Evolutionary conservation across 2,888 invertebrate genomes (phyloP), one percentile per base, ranked within the genome.

Genomic region (Colletes collaris): DNA sequence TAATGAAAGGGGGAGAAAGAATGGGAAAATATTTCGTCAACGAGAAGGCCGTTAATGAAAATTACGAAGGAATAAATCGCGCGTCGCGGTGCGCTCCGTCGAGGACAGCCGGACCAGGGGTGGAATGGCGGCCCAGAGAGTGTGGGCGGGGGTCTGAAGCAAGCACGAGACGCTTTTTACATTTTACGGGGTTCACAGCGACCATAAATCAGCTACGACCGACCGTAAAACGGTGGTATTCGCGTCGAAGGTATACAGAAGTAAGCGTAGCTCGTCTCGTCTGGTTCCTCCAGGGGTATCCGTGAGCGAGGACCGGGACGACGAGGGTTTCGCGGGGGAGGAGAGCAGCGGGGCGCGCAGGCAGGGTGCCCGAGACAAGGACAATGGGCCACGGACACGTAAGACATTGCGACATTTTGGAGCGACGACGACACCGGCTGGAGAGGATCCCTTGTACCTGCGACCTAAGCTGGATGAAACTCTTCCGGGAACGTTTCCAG

Each of bases 361-460:
- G 80, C 83, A 82, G 85, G 86, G 82, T 85, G 86, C 84, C 85
- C 69, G 79, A 0, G 71, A 50, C 69, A 11, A 77, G 86, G 84
- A 90, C 89, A 90, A 90, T 90, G 72, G 85, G 50, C 50, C 76
- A 76, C 65, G 81, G 76, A 85, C 73, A 76, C 88, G 86, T 88
- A 91, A 91, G 90, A 89, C 90, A 89, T 91, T 92, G 88, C 91
- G 91, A 91, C 89, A 92, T 91, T 91, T 89, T 86, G 72, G 90
- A 89, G 88, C 89, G 87, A 74, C 75, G 67, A 46, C 50, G 19
- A 19, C 49, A 49, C 27, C 40, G 40, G 10, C 53, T 8, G 35
- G 27, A 35, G 27, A 44, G 10, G 44, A 10, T 60, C 55, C 7
- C 52, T 53, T 6, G 58, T 78, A 79, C 79, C 79, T 79, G 79